A percentile compares a stretch with the other conserved stretches of the same genome.
Conservation (phyloP, 2,888 invertebrate genomes). For the Tribolium freemani region DNA sequence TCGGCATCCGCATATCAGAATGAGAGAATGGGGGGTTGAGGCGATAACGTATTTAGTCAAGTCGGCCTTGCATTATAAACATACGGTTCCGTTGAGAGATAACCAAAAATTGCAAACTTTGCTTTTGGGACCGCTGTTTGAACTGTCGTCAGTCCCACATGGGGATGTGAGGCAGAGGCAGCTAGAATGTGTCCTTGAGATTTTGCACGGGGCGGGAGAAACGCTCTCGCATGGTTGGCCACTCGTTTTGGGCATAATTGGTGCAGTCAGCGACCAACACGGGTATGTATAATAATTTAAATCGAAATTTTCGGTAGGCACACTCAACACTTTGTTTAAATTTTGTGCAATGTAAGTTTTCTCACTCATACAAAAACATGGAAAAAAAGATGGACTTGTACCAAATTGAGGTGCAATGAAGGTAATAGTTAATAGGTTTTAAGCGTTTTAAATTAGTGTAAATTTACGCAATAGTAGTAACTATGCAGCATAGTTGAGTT, state of each 20-base stretch:
- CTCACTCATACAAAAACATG: too few relatives aligned
- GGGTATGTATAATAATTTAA: conserved; percentile 72
- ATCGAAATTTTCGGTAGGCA: too few relatives aligned
- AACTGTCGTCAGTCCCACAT: conserved; percentile 90
- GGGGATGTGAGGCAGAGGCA: conserved; percentile 95
- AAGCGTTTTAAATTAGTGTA: too few relatives aligned
- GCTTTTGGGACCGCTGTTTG: conserved; percentile 90
- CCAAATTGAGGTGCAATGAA: too few relatives aligned
- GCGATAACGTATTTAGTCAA: conserved; percentile 95
- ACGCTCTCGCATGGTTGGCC: conserved; percentile 96
- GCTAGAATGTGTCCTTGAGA: conserved; percentile 92
- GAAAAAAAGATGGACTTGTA: too few relatives aligned
- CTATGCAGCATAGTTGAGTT: too few relatives aligned
- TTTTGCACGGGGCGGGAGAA: conserved; percentile 94
- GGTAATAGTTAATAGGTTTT: too few relatives aligned
- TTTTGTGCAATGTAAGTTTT: too few relatives aligned
- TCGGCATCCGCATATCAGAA: conserved; percentile 93
- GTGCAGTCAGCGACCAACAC: conserved; percentile 94
- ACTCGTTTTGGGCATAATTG: conserved; percentile 92
- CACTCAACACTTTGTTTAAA: neutral
- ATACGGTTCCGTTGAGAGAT: conserved; percentile 84
- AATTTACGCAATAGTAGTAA: too few relatives aligned
- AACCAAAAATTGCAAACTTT: conserved; percentile 91
- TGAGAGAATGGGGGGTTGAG: conserved; percentile 98
- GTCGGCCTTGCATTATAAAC: conserved; percentile 90